phyloP scores from a whole-genome alignment of 2,113 vertebrate species.

The Lepisosteus osseus region DNA sequence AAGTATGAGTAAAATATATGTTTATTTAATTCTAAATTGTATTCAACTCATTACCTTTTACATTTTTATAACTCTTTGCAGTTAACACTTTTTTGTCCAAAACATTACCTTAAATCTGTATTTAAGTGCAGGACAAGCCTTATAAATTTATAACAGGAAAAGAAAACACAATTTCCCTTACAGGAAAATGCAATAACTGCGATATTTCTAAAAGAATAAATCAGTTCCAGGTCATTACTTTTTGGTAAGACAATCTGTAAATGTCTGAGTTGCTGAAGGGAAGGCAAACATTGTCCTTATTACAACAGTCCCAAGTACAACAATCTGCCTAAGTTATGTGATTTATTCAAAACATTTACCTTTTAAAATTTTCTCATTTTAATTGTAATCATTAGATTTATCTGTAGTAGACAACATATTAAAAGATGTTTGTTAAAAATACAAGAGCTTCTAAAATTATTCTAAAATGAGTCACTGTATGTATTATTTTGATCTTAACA shows the following conservation, averaged over 20 bases:
- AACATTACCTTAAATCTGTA: background rate
- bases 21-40: slow-evolving; percentile 14
- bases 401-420: too few relatives aligned
- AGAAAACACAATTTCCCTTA: slow-evolving; percentile 12
- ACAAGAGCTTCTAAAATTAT: too few relatives aligned
- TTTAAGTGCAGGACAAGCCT: background rate
- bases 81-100: slow-evolving; percentile 18
- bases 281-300: background rate
- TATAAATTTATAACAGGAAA: slow-evolving; percentile 6
- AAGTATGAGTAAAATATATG: slow-evolving; percentile 15
- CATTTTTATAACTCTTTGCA: slow-evolving; percentile 12
- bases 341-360: too few relatives aligned
- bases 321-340: too few relatives aligned
- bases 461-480: too few relatives aligned
- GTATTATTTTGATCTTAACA: too few relatives aligned
- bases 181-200: slow-evolving; percentile 7
- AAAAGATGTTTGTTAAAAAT: too few relatives aligned
- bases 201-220: slow-evolving; percentile 2
- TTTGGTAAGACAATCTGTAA: slow-evolving; percentile 14
- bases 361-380: too few relatives aligned
- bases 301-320: too few relatives aligned
- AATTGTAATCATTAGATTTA: too few relatives aligned
- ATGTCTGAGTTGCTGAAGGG: background rate
- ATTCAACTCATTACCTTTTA: slow-evolving; percentile 1
- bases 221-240: slow-evolving; percentile 14